Conservation (phyloP, 2,113 vertebrate genomes). For the Cinclus mexicanus region DNA sequence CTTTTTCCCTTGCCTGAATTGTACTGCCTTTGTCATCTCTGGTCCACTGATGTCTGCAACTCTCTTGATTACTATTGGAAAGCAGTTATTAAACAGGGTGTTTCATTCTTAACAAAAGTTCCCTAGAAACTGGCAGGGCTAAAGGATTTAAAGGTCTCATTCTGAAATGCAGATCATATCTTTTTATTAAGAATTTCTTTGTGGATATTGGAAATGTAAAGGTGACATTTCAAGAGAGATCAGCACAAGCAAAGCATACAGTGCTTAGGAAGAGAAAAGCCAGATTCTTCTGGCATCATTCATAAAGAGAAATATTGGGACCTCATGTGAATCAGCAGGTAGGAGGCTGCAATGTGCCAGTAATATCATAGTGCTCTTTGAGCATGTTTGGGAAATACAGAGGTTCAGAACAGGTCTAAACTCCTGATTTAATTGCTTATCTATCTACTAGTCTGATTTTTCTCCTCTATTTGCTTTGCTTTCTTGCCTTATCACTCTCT, state of each 20-base stretch:
- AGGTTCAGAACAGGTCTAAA: constrained; percentile 8
- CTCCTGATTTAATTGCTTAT: constrained; percentile 43
- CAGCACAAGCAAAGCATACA: not conserved
- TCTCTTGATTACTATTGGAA: not conserved
- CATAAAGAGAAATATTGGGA: constrained; percentile 29
- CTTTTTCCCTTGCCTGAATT: not conserved
- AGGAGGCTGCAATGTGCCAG: not conserved
- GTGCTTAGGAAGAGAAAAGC: not conserved
- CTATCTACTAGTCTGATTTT: not conserved
- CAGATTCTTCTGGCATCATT: constrained; percentile 23
- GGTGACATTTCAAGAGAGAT: constrained; percentile 53
- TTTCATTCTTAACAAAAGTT: constrained; percentile 10
- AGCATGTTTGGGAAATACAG: not conserved
- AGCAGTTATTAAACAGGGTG: not conserved
- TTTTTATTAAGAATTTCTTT: constrained; percentile 61
- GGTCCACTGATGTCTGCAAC: not conserved
- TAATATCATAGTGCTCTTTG: not conserved
- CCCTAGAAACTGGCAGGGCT: constrained; percentile 1
- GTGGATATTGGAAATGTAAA: constrained; percentile 53
- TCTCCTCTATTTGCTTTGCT: constrained; percentile 10
- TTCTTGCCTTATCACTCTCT: constrained; percentile 38
- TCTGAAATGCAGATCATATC: constrained; percentile 50
- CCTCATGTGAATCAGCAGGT: constrained; percentile 27
- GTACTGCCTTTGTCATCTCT: not conserved
- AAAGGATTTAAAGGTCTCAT: constrained; percentile 46